A percentile compares a stretch with the other conserved stretches of the same genome.
Evolutionary conservation across 2,888 invertebrate genomes (phyloP).

Genomic region (Megastigmus dorsalis): DNA sequence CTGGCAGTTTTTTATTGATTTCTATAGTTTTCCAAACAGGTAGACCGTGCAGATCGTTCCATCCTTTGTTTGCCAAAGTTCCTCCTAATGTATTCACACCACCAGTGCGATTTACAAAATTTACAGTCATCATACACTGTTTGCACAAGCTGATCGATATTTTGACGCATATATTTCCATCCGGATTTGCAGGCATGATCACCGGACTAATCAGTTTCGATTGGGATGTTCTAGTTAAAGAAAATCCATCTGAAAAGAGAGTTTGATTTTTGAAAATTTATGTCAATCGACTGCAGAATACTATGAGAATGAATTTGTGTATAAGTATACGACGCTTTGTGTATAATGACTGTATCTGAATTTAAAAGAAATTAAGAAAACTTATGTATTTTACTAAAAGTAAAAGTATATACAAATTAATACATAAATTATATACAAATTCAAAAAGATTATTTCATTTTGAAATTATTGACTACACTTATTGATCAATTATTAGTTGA

Average conservation of each 20-base stretch:
- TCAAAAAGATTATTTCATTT: slow-evolving; percentile 31
- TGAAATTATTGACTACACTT: background rate
- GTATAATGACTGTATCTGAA: too few relatives aligned
- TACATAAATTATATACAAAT: too few relatives aligned
- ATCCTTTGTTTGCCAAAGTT: slow-evolving; percentile 8
- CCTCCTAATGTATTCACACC: background rate
- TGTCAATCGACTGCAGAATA: too few relatives aligned
- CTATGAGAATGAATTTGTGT: too few relatives aligned
- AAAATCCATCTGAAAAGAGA: slow-evolving; percentile 59
- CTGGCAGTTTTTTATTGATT: slow-evolving; percentile 19
- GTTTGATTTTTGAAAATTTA: too few relatives aligned
- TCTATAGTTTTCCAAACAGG: slow-evolving; percentile 31
- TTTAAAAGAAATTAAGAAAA: too few relatives aligned
- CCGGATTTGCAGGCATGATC: background rate
- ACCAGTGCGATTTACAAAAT: slow-evolving; percentile 15
- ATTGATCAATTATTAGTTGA: too few relatives aligned
- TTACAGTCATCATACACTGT: slow-evolving; percentile 55
- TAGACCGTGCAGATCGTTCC: background rate
- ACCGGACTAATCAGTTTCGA: slow-evolving; percentile 52
- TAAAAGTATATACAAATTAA: too few relatives aligned
- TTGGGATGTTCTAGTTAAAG: slow-evolving; percentile 28
- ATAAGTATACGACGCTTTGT: too few relatives aligned
- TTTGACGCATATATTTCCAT: slow-evolving; percentile 55
- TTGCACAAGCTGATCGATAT: slow-evolving; percentile 59
- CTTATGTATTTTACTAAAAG: too few relatives aligned